Base-by-base conservation (phyloP, 2,113 vertebrate genomes). In the Lepus timidus region DNA sequence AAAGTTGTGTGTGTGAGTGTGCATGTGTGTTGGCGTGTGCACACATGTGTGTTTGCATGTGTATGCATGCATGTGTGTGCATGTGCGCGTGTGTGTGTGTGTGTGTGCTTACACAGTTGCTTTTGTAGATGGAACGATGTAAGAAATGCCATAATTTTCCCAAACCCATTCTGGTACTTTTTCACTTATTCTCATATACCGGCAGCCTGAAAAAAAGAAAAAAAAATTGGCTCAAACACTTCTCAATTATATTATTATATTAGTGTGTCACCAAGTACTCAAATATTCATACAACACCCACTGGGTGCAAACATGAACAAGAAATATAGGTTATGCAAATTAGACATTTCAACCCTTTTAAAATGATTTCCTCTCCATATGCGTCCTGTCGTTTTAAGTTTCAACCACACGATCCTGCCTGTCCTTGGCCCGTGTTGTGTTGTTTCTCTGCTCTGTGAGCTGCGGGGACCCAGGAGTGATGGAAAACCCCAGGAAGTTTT, bases 321-420 rank as follows among this genome's bases (percentile, higher is more conserved):
- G 88, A 92, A 88, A 75, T 67, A 62, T 44, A 83, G 55, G 22
- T 73, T 91, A 96, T 97, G 96, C 85, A 96, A 96, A 96, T 97
- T 23, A 95, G 97, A 94, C 96, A 95, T 97, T 97, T 97, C 65
- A 39, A 70, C 79, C 74, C 51, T 86, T 94, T 91, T 65, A 71
- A 95, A 89, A 94, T 93, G 89, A 94, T 91, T 93, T 90, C 90
- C 87, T 95, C 12, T 71, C 94, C 96, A 91, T 96, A 96, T 95
- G 97, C 85, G 74, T 81, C 55, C 74, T 93, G 94, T 75, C 78
- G 92, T 70, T 90, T 84, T 80, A 75, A 61, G 84, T 75, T 76
- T 76, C 70, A 31, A 51, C 49, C 33, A 31, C 85, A 68, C 9
- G 83, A 64, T 23, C 39, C 19, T 12, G 51, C 55, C 62, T 67